phyloP scores from a whole-genome alignment of 2,113 vertebrate genomes.

The Neolamprologus caudopunctatus region DNA sequence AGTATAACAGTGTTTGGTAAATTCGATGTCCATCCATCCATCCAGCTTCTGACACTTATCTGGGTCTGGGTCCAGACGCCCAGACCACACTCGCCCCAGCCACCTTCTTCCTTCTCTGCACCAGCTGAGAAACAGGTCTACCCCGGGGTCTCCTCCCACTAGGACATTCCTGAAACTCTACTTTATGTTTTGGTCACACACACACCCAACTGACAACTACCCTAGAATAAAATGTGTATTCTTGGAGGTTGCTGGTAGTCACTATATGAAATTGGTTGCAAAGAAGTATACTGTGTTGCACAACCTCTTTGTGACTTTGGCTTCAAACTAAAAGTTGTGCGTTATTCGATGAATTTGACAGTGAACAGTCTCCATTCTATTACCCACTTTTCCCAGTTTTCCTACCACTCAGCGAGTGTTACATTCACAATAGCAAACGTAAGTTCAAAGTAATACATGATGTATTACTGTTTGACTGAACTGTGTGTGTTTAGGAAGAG shows the following conservation, averaged over 20 bases:
- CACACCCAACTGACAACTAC: not conserved
- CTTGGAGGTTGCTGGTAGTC: not conserved
- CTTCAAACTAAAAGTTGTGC: not conserved
- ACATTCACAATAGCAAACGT: not conserved
- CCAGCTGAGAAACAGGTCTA: not conserved
- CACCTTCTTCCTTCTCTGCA: not conserved
- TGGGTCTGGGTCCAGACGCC: not conserved
- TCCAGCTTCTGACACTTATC: not conserved
- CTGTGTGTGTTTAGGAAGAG: not conserved
- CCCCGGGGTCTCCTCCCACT: not conserved
- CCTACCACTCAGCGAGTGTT: not conserved
- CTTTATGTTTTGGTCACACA: not conserved
- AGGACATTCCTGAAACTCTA: not conserved
- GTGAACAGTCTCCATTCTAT: not conserved
- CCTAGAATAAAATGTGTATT: not conserved
- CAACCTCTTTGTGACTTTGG: not conserved
- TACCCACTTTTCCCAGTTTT: not conserved
- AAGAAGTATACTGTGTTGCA: not conserved
- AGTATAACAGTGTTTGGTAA: not conserved
- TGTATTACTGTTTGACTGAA: not conserved
- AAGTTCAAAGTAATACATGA: not conserved
- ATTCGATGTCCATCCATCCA: not conserved
- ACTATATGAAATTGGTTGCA: not conserved
- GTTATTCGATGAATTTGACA: not conserved
- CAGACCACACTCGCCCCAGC: not conserved